phyloP scores from a whole-genome alignment of 2,888 invertebrate genomes.

The Cerceris rybyensis region DNA sequence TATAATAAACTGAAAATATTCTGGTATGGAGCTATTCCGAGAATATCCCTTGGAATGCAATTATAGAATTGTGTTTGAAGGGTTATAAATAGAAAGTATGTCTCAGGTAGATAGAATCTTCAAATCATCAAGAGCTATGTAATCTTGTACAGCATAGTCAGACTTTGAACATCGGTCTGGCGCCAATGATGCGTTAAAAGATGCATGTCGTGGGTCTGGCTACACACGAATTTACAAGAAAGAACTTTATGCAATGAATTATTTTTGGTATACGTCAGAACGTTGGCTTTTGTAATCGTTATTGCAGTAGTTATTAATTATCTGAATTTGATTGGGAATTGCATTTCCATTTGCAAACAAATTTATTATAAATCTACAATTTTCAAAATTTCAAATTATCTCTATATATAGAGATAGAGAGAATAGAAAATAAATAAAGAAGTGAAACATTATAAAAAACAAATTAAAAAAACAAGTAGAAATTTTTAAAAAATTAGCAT shows the following conservation, averaged over 20 bases:
- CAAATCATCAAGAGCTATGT: neutral
- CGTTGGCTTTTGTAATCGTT: slow-evolving; percentile 13
- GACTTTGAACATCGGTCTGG: slow-evolving; percentile 17
- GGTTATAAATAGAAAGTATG: neutral
- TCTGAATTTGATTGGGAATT: neutral
- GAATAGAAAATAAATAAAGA: too few relatives aligned
- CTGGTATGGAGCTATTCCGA: too few relatives aligned
- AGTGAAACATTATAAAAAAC: too few relatives aligned
- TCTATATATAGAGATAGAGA: too few relatives aligned
- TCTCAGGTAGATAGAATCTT: neutral
- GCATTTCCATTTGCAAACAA: too few relatives aligned
- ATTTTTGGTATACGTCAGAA: slow-evolving; percentile 13
- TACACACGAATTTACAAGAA: slow-evolving; percentile 2
- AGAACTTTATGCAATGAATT: slow-evolving; percentile 39
- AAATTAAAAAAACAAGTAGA: too few relatives aligned
- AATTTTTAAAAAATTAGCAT: too few relatives aligned
- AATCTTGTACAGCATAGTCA: slow-evolving; percentile 3
- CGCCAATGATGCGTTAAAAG: slow-evolving; percentile 20
- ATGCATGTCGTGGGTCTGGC: slow-evolving; percentile 26
- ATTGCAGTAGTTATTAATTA: slow-evolving; percentile 8
- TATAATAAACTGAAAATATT: too few relatives aligned
- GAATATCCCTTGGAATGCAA: too few relatives aligned
- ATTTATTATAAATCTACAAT: too few relatives aligned
- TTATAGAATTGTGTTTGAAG: too few relatives aligned
- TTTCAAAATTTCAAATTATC: too few relatives aligned